Base-by-base conservation (phyloP, 2,113 vertebrate genomes). In the Hiodon alosoides region DNA sequence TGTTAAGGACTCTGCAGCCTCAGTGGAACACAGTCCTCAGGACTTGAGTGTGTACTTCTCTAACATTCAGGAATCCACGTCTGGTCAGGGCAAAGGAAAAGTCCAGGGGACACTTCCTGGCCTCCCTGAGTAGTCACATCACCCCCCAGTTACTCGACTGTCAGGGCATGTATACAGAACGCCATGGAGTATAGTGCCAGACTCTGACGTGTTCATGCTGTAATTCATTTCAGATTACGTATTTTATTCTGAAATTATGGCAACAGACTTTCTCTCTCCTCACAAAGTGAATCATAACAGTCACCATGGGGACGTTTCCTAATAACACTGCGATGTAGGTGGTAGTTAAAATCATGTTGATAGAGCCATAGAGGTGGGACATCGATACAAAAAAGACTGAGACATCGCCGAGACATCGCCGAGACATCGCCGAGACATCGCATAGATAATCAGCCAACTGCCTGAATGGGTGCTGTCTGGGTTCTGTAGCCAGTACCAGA, bases 111-210 rank as follows among this genome's bases (percentile, higher is more conserved):
- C 54, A 14, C 3, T 10, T 31, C 51, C 17, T 14, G 47, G 57
- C 67, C 74, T 75, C 57, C 67, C 64, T 14, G 9, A 50, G 46
- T 54, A 75, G 66, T 16, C 46, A 47, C 5, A 48, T 48, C 31
- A 59, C 3, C 3, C 9, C 7, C 58, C 58, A 9, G 58, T 14
- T 59, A 9, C 58, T 9, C 58, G 3, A 0, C 5, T 59, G 3
- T 14, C 9, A 59, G 14, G 9, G 14, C 58, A 59, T 59, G 8
- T 9, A 8, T 14, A 9, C 9, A 59, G 58, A 8, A 59, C 9
- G 9, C 58, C 5, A 59, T 9, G 58, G 14, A 14, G 14, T 1
- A 14, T 14, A 3, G 8, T 14, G 9, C 58, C 14, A 11, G 3
- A 59, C 58, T 11, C 14, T 59, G 9, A 8, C 7, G 3, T 9